Evolutionary conservation across 2,888 invertebrate genomes (phyloP), one percentile per base, ranked within the genome.

Genomic region (Pterostichus madidus): DNA sequence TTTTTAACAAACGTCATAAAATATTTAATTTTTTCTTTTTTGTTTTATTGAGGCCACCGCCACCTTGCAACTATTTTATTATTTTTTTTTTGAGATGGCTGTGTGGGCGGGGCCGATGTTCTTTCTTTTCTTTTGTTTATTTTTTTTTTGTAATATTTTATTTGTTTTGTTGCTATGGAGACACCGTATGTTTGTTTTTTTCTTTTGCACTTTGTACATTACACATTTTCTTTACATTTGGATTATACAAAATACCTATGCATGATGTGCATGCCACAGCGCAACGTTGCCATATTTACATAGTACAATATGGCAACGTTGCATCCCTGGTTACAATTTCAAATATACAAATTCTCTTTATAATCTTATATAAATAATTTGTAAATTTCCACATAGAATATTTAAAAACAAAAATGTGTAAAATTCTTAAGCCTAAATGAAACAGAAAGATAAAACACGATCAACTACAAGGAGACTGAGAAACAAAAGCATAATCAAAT

Each of bases 211-310:
- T 75, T 75, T 75, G 75, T 75, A 75, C 75, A 75, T 49, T 49
- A 39, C 15, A 75, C 75, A 75, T 49, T 75, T 75, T 24, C 24
- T 75, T 49, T 49, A 75, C 39, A 49, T 75, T 35, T 71, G 49
- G 75, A 75, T 75, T 75, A 75, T 75, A 75, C 75, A 75, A 75
- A 75, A 75, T 75, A 75, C 46, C 75, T 49, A 49, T 24, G 24
- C 15, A 24, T 17, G 17, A 61, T 61, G 24, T 24, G 24, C 24
- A 24, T 61, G 11, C 24, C 5, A 61, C 24, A 5, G 24, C 24
- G 17, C 24, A 61, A 61, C 24, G 5, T 61, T 32, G 31, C 2
- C 11, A 0, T 11, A 68, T 31, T 24, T 32, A n/a, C n/a, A n/a
- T n/a, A n/a, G n/a, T n/a, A n/a, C n/a, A n/a, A 39, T 7, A 5